These are phyloP conservation scores for Dastarcus helophoroides DNA, from an alignment of 2,888 invertebrate genomes.

Conservation along the genomic window DNA sequence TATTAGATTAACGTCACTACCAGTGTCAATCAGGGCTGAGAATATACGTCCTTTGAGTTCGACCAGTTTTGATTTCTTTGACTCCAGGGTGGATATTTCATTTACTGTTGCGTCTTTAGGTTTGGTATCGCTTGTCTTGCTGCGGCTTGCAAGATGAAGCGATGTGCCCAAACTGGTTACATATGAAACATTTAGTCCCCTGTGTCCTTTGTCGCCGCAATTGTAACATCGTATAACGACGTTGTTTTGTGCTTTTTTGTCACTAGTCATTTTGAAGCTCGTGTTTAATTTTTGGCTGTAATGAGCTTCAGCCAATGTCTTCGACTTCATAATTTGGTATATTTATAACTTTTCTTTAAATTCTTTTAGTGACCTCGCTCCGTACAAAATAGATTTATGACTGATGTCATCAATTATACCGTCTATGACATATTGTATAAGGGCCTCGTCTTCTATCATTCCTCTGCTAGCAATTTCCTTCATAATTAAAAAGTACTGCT, in stretches of 20 bases:
- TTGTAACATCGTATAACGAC: conserved; percentile 5
- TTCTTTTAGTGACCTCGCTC: conserved; percentile 12
- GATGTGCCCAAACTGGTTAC: conserved; percentile 20
- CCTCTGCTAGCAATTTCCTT: conserved; percentile 25
- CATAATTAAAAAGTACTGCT: conserved; percentile 27
- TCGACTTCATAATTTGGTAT: conserved; percentile 14
- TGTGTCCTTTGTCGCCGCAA: conserved; percentile 8
- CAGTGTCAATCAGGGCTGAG: conserved; percentile 6
- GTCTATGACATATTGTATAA: conserved; percentile 30
- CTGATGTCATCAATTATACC: conserved; percentile 20
- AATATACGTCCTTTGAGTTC: conserved; percentile 1
- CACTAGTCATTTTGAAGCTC: background rate
- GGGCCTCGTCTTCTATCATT: conserved; percentile 21
- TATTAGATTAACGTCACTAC: conserved; percentile 5
- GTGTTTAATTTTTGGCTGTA: background rate
- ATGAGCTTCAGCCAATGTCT: conserved; percentile 2
- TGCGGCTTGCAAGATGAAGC: background rate
- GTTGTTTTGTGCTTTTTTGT: background rate
- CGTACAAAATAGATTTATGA: conserved; percentile 16
- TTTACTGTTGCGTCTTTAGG: too few relatives aligned
- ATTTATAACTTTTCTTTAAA: conserved; percentile 16
- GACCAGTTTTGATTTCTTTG: background rate
- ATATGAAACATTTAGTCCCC: conserved; percentile 24
- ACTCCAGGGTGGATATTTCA: background rate
- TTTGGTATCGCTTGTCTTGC: background rate